phyloP scores from a whole-genome alignment of 2,888 invertebrate genomes.

The Thera britannica region DNA sequence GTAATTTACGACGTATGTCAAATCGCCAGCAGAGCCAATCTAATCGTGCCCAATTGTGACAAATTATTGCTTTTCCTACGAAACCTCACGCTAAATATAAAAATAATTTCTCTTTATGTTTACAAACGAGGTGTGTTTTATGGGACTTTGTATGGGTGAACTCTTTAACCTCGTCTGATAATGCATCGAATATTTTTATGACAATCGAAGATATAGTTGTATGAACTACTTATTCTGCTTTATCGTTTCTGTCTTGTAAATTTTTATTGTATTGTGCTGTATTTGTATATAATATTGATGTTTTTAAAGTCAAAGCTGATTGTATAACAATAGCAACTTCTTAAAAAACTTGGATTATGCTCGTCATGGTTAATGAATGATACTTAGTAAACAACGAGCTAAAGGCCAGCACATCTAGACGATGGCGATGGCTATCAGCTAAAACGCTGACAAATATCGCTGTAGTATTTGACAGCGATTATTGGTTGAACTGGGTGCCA shows the following conservation, averaged over 20 bases:
- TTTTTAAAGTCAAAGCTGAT: too few relatives aligned
- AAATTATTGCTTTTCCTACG: constrained; percentile 84
- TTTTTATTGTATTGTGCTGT: too few relatives aligned
- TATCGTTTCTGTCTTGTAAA: not conserved
- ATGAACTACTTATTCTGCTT: not conserved
- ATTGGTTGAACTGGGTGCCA: too few relatives aligned
- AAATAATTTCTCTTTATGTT: constrained; percentile 69
- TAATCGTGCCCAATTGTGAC: constrained; percentile 84
- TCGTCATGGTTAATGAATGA: too few relatives aligned
- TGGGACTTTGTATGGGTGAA: constrained; percentile 61
- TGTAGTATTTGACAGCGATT: too few relatives aligned
- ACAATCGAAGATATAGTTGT: not conserved
- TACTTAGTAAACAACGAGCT: too few relatives aligned
- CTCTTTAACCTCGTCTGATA: constrained; percentile 6
- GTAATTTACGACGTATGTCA: constrained; percentile 83
- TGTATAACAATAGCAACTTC: too few relatives aligned
- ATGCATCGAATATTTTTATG: not conserved
- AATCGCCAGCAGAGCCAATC: constrained; percentile 81
- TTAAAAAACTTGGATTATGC: too few relatives aligned
- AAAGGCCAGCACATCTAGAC: too few relatives aligned
- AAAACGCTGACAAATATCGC: too few relatives aligned
- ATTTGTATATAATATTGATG: too few relatives aligned
- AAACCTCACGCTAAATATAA: constrained; percentile 78
- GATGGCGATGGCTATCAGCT: too few relatives aligned
- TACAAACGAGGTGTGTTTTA: constrained; percentile 53